Evolutionary conservation across 2,797 vertebrate species (phyloP), one percentile per base, ranked within the genome.

Genomic region (Poecilia velifera): DNA sequence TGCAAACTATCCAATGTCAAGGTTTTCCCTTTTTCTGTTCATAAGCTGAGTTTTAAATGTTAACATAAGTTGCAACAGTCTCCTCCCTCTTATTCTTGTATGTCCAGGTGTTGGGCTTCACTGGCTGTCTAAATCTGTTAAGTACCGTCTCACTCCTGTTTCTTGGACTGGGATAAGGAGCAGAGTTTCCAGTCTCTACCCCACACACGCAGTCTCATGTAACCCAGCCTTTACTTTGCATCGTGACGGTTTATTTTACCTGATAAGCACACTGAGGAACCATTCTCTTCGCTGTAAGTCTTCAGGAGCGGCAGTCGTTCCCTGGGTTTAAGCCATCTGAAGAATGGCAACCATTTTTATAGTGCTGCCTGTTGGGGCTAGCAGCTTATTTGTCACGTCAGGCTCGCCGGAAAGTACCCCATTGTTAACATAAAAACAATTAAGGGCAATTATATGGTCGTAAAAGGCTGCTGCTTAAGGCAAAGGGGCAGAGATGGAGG

Each of bases 61-160:
- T 86, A 92, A 93, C 87, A 79, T 76, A 87, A 93, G 89, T 87
- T 73, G 41, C 25, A 36, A 76, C 86, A 28, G n/a, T 90, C 72
- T 76, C 82, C 80, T 86, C 84, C 80, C 73, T 55, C 85, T 80
- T 82, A 46, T 89, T 80, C 74, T 81, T 76, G 81, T 85, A 76
- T 78, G 79, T 91, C 94, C 93, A 95, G 94, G 94, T 95, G 93
- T 92, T 91, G 86, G 93, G 94, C 96, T 95, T 96, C 92, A 93
- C 94, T 95, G 91, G 85, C 84, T 88, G 90, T 95, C 94, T 94
- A 91, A 94, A 96, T 96, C 93, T 94, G 93, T 94, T 95, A 93
- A 94, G 92, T 93, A 87, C 91, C 90, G 91, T 88, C 92, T 92
- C 88, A 84, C 91, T 93, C 92, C 90, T 90, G 82, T 77, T 90